Conservation (phyloP, 1,140 invertebrate genomes). For the Onthophagus taurus region DNA sequence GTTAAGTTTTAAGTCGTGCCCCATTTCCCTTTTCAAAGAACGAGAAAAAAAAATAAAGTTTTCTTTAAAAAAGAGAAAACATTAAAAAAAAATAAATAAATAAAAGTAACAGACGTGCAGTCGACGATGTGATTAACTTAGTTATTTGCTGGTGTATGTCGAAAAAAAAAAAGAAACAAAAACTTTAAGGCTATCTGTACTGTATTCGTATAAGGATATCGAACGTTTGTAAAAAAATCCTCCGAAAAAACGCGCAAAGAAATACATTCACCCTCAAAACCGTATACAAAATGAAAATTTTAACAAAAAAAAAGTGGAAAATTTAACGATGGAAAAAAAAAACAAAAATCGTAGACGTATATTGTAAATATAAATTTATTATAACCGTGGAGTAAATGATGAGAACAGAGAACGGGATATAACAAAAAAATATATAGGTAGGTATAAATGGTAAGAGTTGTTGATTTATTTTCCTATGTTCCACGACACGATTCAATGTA, state of each 20-base stretch:
- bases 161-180: slow-evolving; percentile 4
- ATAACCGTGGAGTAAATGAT: not conserved
- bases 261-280: slow-evolving; percentile 1
- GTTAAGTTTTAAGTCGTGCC: slow-evolving; percentile 34
- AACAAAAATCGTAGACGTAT: slow-evolving; percentile 9
- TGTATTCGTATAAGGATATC: slow-evolving; percentile 9
- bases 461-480: slow-evolving; percentile 24
- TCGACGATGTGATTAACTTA: slow-evolving; percentile 8
- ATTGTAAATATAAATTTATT: slow-evolving; percentile 8
- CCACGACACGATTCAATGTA: slow-evolving; percentile 20
- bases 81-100: no score
- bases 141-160: slow-evolving; percentile 13
- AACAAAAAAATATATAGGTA: slow-evolving; percentile 4
- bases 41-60: no score
- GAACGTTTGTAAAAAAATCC: not conserved
- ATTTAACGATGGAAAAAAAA: slow-evolving; percentile 6
- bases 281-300: no score
- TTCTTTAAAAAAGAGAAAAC: no score
- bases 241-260: not conserved
- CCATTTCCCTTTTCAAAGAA: no score
- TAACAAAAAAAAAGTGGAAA: slow-evolving; percentile 1
- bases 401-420: slow-evolving; percentile 2
- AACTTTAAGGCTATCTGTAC: slow-evolving; percentile 8
- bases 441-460: slow-evolving; percentile 15
- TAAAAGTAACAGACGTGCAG: no score